Evolutionary conservation across 2,797 vertebrate genomes (phyloP).

Genomic region (Xenops minutus): DNA sequence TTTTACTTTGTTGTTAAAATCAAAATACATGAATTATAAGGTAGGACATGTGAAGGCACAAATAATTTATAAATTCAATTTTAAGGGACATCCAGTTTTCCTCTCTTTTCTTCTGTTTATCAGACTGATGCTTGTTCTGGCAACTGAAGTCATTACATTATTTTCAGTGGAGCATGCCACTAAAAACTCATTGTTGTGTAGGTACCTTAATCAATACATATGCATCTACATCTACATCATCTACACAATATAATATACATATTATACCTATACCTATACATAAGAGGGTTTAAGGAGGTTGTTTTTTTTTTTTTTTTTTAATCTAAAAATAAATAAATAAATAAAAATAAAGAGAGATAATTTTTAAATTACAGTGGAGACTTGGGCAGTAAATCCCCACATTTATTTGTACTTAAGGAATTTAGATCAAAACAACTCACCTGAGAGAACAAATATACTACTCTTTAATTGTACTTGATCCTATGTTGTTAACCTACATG

Average conservation of each 20-base stretch:
- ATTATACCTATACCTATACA: too few relatives aligned
- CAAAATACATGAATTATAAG: not conserved
- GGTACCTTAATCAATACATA: not conserved
- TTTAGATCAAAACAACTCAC: not conserved
- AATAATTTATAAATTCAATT: not conserved
- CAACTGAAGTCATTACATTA: not conserved
- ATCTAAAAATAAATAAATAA: not conserved
- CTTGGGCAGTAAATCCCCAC: not conserved
- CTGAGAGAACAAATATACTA: not conserved
- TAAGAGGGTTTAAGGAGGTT: not conserved
- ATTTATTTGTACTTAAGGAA: not conserved
- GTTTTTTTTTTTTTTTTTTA: too few relatives aligned
- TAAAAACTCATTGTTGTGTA: not conserved
- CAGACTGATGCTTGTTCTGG: not conserved
- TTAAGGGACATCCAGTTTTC: not conserved
- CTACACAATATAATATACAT: too few relatives aligned
- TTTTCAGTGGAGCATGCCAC: not conserved
- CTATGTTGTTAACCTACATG: not conserved
- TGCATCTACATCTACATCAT: not conserved
- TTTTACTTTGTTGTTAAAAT: not conserved
- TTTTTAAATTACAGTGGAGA: not conserved
- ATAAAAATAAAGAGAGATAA: not conserved
- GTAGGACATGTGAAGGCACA: not conserved
- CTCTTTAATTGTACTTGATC: not conserved
- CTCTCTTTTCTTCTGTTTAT: not conserved